Conservation (phyloP, 2,113 vertebrate species). For the Diadophis punctatus region DNA sequence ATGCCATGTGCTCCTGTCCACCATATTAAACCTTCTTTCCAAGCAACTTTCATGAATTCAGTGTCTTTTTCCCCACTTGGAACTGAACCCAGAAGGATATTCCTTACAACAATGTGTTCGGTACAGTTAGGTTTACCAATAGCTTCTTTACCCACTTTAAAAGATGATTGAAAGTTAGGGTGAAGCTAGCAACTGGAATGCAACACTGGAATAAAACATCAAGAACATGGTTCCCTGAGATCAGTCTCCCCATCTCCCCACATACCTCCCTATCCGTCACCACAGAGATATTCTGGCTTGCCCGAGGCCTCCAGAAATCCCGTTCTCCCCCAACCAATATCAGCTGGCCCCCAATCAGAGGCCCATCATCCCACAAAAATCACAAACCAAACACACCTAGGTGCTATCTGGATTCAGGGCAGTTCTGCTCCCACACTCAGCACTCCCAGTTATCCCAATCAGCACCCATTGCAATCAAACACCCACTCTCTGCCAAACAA, state of each 20-base stretch:
- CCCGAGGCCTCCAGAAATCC: not conserved
- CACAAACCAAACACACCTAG: not conserved
- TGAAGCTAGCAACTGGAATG: not conserved
- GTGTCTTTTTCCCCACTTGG: no score
- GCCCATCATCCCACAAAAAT: not conserved
- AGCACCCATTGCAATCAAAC: no score
- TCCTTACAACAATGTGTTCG: no score
- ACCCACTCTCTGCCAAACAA: no score
- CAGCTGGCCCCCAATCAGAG: not conserved
- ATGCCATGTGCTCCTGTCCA: no score
- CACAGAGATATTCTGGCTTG: not conserved
- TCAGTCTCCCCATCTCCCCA: not conserved
- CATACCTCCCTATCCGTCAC: not conserved
- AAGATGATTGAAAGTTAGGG: not conserved
- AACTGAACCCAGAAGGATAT: no score
- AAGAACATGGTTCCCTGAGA: not conserved
- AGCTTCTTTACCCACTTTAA: not conserved
- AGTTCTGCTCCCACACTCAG: no score
- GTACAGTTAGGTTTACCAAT: not conserved
- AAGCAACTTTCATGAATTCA: no score
- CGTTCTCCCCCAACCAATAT: not conserved
- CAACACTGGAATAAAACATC: not conserved
- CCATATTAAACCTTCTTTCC: no score
- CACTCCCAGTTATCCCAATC: no score
- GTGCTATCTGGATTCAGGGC: no score